Evolutionary conservation across 2,797 vertebrate species (phyloP), one percentile per base, ranked within the genome.

Genomic region (Aselliscus stoliczkanus): DNA sequence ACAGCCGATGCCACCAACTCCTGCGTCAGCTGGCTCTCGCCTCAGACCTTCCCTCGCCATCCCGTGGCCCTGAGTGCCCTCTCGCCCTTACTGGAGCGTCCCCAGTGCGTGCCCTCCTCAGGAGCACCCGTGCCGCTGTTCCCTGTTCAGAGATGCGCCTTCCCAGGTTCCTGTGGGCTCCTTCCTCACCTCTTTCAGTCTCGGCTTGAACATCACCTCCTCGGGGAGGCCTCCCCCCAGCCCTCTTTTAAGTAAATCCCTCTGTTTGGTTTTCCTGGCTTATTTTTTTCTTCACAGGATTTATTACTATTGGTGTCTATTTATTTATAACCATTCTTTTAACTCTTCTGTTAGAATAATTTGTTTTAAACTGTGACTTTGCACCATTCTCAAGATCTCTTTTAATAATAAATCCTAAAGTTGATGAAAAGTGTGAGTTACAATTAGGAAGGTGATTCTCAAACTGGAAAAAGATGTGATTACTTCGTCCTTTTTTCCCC

Each of bases 391-490:
- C 58, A 65, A 2, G 31, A 31, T 73, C 75, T 88, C 39, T 93
- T 75, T 21, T 50, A 88, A 73, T 58, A 69, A 81, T 56, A 69
- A 82, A 20, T 81, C 58, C 7, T n/a, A 80, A 7, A 21, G 21
- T 94, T 90, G 62, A 90, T 79, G 85, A 85, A 62, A 88, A 81
- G 65, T 76, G 76, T 64, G 25, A 70, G 31, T 81, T 95, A 20
- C 58, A 34, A 67, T 69, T 52, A 27, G 25, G 56, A 58, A 90
- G 25, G 65, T 80, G 52, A 94, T 21, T 87, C 50, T 87, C 75
- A 95, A 85, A 67, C 39, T 56, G 34, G 67, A 37, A 84, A 72
- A 90, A 90, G 31, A 58, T 37, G 44, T 5, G 29, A 92, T 76
- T 62, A 9, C 56, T 83, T 67, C 3, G 27, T 67, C 9, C 3